Evolutionary conservation across 2,113 vertebrate genomes (phyloP), one percentile per base, ranked within the genome.

Genomic region (Ifrita kowaldi): DNA sequence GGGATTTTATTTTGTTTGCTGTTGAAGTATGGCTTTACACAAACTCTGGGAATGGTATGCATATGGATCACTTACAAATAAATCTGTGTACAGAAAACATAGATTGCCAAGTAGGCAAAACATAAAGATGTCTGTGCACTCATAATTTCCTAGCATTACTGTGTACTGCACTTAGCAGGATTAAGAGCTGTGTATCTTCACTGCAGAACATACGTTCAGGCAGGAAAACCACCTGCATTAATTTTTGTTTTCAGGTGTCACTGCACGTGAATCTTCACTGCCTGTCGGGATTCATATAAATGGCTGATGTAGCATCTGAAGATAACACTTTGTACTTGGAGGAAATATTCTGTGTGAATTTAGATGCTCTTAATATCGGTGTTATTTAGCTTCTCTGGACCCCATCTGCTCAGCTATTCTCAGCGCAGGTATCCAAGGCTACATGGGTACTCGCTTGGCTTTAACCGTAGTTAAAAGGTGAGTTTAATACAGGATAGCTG

Each of bases 91-190:
- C 49, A 47, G 93, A 92, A 94, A 93, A 95, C 71, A 93, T 30
- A 73, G 90, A 92, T 93, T 95, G 90, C 90, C 93, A 92, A 94
- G 83, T 30, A 93, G 90, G 92, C 95, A 90, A 90, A 94, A 92
- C 86, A 93, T 81, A 87, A 93, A 92, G 90, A 82, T 94, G 90
- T 92, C 92, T 88, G 69, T 60, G 69, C 33, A 16, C 69, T 84
- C 73, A 1, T 93, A 87, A 86, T 89, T 96, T 80, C 76, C 69
- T 16, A 64, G 49, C 11, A 22, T 68, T 89, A 13, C 85, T 59
- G 63, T 63, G 78, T 24, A 24, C 64, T 46, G 32, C 52, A 8
- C 85, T 86, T 75, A 57, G 41, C 84, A 84, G 93, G 70, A 89
- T 87, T 55, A 93, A 95, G 86, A 78, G 68, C 83, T 69, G 69